Evolutionary conservation across 1,140 invertebrate genomes (phyloP), one percentile per base, ranked within the genome.

Genomic region (Hyles euphorbiae): DNA sequence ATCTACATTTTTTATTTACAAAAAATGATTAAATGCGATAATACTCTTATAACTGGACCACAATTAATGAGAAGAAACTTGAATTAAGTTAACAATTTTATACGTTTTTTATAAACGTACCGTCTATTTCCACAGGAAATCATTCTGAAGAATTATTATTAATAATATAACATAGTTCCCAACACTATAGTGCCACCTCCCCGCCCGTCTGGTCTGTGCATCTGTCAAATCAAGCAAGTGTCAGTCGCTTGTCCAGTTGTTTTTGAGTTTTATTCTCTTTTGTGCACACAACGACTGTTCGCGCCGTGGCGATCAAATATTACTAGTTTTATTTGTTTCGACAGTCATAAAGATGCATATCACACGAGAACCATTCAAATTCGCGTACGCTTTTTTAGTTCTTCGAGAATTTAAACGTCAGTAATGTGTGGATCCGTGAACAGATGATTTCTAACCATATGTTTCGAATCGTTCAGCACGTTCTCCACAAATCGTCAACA

Each of bases 401-500:
- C 70, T 51, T 61, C 47, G 47, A 47, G 65, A 75, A 68, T 74
- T 73, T 65, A 61, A 72, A 69, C 60, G 55, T 61, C 57, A 72
- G 76, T 82, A 72, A 87, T 80, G 76, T 84, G 74, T 84, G 63
- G 75, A 75, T 72, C 60, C 71, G 77, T 81, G 72, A 80, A 78
- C 80, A 85, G 82, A 74, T 87, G 78, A 86, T 72, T 82, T 80
- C 70, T 73, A 76, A 77, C 82, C 85, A 88, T 88, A 88, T 88
- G 85, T 81, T 87, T 74, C 69, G 61, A 70, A 66, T 68, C 67
- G 65, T 73, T 69, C 60, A 66, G 60, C 60, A 72, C 70, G 71
- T 74, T 74, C 65, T 72, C 63, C 56, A 61, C 65, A 60, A 63
- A 52, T 58, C 36, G 56, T 7, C 34, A n/a, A 34, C 33, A 44